Evolutionary conservation across 2,888 invertebrate genomes (phyloP), one percentile per base, ranked within the genome.

Genomic region (Oscheius myriophilus): DNA sequence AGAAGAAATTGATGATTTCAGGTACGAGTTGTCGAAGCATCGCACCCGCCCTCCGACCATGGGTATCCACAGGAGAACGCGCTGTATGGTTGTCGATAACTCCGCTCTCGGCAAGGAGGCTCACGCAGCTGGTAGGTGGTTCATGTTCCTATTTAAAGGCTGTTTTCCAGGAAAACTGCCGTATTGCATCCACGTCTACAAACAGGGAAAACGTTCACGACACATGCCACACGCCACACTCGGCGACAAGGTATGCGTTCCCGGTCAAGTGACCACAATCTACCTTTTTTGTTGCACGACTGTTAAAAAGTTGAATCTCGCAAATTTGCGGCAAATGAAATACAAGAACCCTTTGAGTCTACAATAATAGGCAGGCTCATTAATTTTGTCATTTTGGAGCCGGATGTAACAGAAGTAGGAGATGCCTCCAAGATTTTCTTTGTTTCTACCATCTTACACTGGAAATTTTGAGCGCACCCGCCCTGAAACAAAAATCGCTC

Each of bases 61-160:
- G 71, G 86, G 86, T 64, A 86, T 87, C 43, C 80, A 82, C 54
- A 67, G 83, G 41, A 67, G 81, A 43, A 85, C 84, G 0, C 72
- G 82, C 0, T 63, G 84, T 18, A 53, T 59, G n/a, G 95, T 96
- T 7, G 97, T 99, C 2, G 98, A 99, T 88, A 99, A 99, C 88
- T 95, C 95, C 66, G 92, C 92, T 79, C 91, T 98, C 71, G 98
- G 97, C 43, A 95, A 93, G 87, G 91, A 92, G 86, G 96, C 96
- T 1, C 95, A 66, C 42, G 45, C 52, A 25, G 42, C 66, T 46
- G 66, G 66, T 66, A 12, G 25, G 43, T 45, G 7, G 7, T 1
- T 4, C 9, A 0, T 0, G 11, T 57, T 9, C 41, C 21, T 21
- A 4, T 26, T 23, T 0, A 53, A 54, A 7, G 9, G 1, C 0